These are phyloP conservation scores for Solenopsis invicta DNA, from an alignment of 1,140 invertebrate genomes.

Conservation along the genomic window DNA sequence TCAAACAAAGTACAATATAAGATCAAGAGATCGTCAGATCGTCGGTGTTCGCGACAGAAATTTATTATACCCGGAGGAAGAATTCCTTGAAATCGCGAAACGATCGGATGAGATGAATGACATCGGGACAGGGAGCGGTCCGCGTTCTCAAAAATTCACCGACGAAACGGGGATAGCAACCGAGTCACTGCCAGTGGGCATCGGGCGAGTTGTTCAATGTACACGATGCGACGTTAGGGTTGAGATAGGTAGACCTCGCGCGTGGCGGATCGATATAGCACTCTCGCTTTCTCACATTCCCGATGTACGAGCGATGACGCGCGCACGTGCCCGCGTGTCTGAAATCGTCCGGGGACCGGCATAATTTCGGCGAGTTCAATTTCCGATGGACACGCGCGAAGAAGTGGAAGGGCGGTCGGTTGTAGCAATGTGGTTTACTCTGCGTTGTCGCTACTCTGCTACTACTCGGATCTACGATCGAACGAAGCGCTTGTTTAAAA, in stretches of 20 bases:
- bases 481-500: no score
- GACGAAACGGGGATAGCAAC: conserved; percentile 23
- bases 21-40: neutral
- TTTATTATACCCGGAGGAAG: neutral
- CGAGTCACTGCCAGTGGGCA: conserved; percentile 54
- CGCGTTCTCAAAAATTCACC: conserved; percentile 1
- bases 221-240: conserved; percentile 44
- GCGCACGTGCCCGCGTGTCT: conserved; percentile 36
- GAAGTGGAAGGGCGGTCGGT: no score
- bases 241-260: conserved; percentile 74
- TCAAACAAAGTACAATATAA: neutral
- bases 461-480: no score
- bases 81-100: neutral
- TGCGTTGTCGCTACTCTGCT: no score
- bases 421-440: no score
- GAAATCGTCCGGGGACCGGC: neutral
- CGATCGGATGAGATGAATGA: neutral
- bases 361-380: conserved; percentile 35
- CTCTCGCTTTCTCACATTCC: conserved; percentile 78
- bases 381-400: neutral
- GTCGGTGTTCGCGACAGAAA: neutral
- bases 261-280: conserved; percentile 78
- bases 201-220: neutral
- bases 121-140: neutral
- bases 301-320: conserved; percentile 51